Base-by-base conservation (phyloP, 2,797 vertebrate species). In the Chaenodraco wilsoni region DNA sequence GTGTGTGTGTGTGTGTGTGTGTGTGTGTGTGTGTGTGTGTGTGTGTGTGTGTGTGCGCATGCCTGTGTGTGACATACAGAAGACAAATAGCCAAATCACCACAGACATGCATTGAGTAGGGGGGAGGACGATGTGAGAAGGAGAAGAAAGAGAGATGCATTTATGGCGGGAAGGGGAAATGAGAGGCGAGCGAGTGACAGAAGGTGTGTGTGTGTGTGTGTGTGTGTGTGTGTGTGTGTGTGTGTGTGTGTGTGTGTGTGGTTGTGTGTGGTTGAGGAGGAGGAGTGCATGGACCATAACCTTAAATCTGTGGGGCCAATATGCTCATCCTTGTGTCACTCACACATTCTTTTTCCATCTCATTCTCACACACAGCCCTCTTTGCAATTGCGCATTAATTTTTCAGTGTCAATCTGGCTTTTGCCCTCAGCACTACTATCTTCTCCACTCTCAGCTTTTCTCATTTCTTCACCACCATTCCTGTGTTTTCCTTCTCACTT, bases 321-420 rank as follows among this genome's bases (percentile, higher is more conserved):
- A 84, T 86, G 89, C 84, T 84, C 71, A 70, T 62, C 78, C 87
- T 88, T 31, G 67, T 89, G 86, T 91, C 84, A 84, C 70, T 89
- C 87, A 85, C 85, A 84, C 77, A 72, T 85, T 84, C 75, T 65
- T 61, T 85, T 70, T 82, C 86, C 79, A 55, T 89, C 82, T 81
- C 65, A 54, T 46, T 69, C 81, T 78, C 70, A 44, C 84, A 63
- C 58, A 9, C 84, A 68, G 78, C 76, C 85, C 86, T 86, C 85
- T 90, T 89, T 88, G 86, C 87, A 83, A 90, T 91, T 88, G 90
- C 85, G 62, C 93, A 95, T 94, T 82, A 92, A 94, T 94, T 92
- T 95, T 95, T 94, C 91, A 95, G 91, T 89, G 91, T 91, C 94
- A 94, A 93, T 95, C 93, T 94, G 94, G 84, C 87, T 88, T 70